Evolutionary conservation across 2,888 invertebrate species (phyloP).

Genomic region (Pseudanteris insignis): DNA sequence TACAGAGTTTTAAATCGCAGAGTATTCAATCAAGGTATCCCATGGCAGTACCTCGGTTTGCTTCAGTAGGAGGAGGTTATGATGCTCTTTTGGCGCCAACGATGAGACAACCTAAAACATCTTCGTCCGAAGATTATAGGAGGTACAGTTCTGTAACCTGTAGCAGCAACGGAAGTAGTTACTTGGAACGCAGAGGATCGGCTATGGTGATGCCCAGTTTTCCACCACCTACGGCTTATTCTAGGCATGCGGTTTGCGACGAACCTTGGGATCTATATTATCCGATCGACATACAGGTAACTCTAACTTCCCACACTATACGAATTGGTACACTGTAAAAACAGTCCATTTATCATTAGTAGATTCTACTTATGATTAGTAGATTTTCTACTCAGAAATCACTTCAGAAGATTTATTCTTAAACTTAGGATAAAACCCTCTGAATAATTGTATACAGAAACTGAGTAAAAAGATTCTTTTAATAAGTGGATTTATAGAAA

Average conservation of each 20-base stretch:
- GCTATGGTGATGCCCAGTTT: constrained; percentile 80
- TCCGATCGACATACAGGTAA: constrained; percentile 72
- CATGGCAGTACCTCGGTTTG: constrained; percentile 68
- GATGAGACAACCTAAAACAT: constrained; percentile 68
- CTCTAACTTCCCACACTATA: too few relatives aligned
- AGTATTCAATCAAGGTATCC: constrained; percentile 49
- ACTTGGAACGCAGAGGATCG: constrained; percentile 82
- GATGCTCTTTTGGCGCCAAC: constrained; percentile 78
- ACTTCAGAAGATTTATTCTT: too few relatives aligned
- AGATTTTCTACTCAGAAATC: too few relatives aligned
- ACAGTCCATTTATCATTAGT: too few relatives aligned
- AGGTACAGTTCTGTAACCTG: constrained; percentile 84
- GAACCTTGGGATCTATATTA: constrained; percentile 71
- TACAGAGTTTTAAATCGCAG: constrained; percentile 32
- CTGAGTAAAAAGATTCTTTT: too few relatives aligned
- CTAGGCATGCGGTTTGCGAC: constrained; percentile 62
- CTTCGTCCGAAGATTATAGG: constrained; percentile 66
- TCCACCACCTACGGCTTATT: constrained; percentile 69
- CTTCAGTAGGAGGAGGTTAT: constrained; percentile 74
- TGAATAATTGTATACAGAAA: too few relatives aligned
- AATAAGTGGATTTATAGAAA: too few relatives aligned
- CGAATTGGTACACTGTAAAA: too few relatives aligned
- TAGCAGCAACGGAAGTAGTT: constrained; percentile 85
- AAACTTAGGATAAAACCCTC: too few relatives aligned
- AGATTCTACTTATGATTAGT: too few relatives aligned